Percentiles rank a stretch among this genome's conserved stretches.
phyloP scores from a whole-genome alignment of 2,888 invertebrate genomes.

The Lydus trimaculatus region DNA sequence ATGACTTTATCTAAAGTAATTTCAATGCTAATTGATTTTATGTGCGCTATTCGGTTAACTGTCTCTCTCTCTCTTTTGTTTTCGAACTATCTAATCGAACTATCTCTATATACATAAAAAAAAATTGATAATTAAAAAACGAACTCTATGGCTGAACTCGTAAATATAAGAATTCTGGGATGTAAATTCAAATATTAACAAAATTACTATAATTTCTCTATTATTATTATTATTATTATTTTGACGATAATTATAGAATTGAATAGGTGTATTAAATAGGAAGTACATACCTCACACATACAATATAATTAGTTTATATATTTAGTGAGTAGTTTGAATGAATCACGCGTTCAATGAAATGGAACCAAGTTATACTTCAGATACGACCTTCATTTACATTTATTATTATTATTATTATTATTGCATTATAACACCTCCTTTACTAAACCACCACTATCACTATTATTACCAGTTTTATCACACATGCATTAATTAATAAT shows the following conservation, averaged over 20 bases:
- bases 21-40: slow-evolving; percentile 59
- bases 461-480: neutral
- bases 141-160: neutral
- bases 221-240: too few relatives aligned
- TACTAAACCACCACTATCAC: neutral
- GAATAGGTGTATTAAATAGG: neutral
- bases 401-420: slow-evolving; percentile 22
- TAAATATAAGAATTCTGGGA: neutral
- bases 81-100: neutral
- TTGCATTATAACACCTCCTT: neutral
- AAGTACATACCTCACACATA: neutral
- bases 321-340: slow-evolving; percentile 16
- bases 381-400: slow-evolving; percentile 28
- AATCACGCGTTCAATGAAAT: slow-evolving; percentile 30
- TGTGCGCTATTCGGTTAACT: slow-evolving; percentile 41
- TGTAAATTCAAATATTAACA: neutral
- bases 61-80: slow-evolving; percentile 7
- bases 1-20: slow-evolving; percentile 58
- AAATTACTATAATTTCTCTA: neutral
- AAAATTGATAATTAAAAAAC: neutral
- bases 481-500: neutral
- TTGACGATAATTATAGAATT: neutral
- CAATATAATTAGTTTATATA: neutral
- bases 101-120: neutral
- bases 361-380: slow-evolving; percentile 27